phyloP scores from a whole-genome alignment of 1,140 invertebrate genomes.

The Nymphalis io region DNA sequence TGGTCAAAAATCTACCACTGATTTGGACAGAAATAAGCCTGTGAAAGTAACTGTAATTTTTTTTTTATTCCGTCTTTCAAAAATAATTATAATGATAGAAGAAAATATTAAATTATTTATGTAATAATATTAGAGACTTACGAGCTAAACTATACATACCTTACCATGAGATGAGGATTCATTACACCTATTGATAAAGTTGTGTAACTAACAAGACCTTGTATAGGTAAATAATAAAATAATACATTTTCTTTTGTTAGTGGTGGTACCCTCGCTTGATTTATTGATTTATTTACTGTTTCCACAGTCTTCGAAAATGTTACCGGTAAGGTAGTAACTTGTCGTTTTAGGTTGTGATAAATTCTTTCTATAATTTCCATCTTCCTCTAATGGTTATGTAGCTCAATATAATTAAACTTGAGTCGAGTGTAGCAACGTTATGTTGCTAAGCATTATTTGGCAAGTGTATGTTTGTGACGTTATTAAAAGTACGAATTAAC shows the following conservation, averaged over 20 bases:
- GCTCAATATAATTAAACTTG: constrained; percentile 30
- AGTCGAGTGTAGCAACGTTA: constrained; percentile 46
- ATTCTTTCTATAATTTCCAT: constrained; percentile 73
- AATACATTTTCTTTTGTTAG: constrained; percentile 75
- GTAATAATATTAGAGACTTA: constrained; percentile 9
- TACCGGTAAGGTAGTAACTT: constrained; percentile 55
- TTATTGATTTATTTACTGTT: constrained; percentile 65
- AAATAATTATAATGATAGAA: too few relatives aligned
- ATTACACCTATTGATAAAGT: constrained; percentile 77
- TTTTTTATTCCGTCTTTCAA: too few relatives aligned
- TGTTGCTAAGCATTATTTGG: constrained; percentile 71
- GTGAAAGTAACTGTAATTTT: too few relatives aligned
- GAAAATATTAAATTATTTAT: too few relatives aligned
- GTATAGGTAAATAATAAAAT: constrained; percentile 77
- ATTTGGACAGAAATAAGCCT: too few relatives aligned
- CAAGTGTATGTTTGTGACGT: constrained; percentile 56
- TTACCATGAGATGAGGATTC: constrained; percentile 76
- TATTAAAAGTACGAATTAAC: constrained; percentile 55
- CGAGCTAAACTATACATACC: constrained; percentile 50
- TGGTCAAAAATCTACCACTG: too few relatives aligned
- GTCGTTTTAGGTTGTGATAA: constrained; percentile 55
- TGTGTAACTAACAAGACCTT: constrained; percentile 78
- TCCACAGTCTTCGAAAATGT: constrained; percentile 62
- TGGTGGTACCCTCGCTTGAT: constrained; percentile 68
- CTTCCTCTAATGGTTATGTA: constrained; percentile 33